A percentile compares a stretch with the other conserved stretches of the same genome.
Evolutionary conservation across 1,140 invertebrate species (phyloP).

Genomic region (Ptiloglossa arizonensis): DNA sequence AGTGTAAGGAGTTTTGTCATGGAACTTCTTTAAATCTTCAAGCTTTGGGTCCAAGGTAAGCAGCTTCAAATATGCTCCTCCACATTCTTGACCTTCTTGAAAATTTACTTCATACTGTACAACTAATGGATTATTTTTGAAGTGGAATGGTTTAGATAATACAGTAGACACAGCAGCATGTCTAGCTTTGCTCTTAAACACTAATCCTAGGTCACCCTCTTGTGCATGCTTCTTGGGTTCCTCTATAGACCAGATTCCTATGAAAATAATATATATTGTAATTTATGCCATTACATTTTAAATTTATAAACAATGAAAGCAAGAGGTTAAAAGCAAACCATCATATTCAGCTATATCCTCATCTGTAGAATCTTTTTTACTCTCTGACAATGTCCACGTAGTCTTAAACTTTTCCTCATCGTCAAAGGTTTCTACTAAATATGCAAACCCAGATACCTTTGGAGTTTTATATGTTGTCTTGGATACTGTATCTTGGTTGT

Average conservation of each 20-base stretch:
- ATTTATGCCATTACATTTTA: not conserved
- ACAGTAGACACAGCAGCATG: slow-evolving; percentile 96
- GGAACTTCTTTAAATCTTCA: slow-evolving; percentile 90
- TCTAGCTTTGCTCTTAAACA: slow-evolving; percentile 97
- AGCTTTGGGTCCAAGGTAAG: slow-evolving; percentile 87
- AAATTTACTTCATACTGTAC: slow-evolving; percentile 96
- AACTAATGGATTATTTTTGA: slow-evolving; percentile 93
- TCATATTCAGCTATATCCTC: slow-evolving; percentile 97
- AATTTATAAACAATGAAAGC: not conserved
- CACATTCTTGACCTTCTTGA: slow-evolving; percentile 98
- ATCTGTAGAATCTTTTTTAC: slow-evolving; percentile 96
- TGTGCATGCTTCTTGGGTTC: slow-evolving; percentile 88
- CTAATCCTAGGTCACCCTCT: slow-evolving; percentile 92
- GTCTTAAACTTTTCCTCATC: slow-evolving; percentile 88
- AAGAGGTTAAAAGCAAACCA: slow-evolving; percentile 82
- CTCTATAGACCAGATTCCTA: slow-evolving; percentile 90
- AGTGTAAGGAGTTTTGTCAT: slow-evolving; percentile 98
- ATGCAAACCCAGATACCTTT: slow-evolving; percentile 82
- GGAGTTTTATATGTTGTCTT: slow-evolving; percentile 83
- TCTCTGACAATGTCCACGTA: slow-evolving; percentile 93
- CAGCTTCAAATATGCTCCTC: slow-evolving; percentile 98
- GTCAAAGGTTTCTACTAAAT: slow-evolving; percentile 95
- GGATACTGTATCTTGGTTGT: slow-evolving; percentile 18
- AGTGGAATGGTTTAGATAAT: slow-evolving; percentile 92
- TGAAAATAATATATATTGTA: slow-evolving; percentile 27